Conservation (phyloP, 2,888 invertebrate species). For the Sicus ferrugineus region DNA sequence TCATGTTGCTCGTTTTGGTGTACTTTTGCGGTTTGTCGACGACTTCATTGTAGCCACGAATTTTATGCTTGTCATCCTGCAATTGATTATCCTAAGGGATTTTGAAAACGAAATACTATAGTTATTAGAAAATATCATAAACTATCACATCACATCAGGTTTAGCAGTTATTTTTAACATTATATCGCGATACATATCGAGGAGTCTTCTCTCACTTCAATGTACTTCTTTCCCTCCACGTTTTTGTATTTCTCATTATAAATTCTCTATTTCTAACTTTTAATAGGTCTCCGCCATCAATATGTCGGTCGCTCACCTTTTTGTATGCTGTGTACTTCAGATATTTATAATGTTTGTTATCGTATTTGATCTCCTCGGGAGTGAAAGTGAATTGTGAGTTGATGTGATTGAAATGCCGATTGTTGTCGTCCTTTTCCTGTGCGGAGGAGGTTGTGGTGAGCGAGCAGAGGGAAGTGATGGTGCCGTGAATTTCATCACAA, state of each 20-base stretch:
- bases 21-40: slow-evolving; percentile 64
- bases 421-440: slow-evolving; percentile 64
- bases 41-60: slow-evolving; percentile 75
- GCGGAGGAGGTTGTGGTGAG: not conserved
- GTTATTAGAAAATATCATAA: too few relatives aligned
- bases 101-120: not conserved
- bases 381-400: slow-evolving; percentile 72
- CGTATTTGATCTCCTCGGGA: slow-evolving; percentile 79
- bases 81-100: slow-evolving; percentile 65
- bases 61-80: slow-evolving; percentile 68
- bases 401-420: slow-evolving; percentile 65
- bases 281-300: too few relatives aligned
- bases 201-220: not conserved
- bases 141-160: too few relatives aligned
- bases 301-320: too few relatives aligned
- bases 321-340: slow-evolving; percentile 78
- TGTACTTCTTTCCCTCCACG: not conserved
- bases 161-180: too few relatives aligned
- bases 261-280: too few relatives aligned
- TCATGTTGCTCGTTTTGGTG: slow-evolving; percentile 56
- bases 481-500: too few relatives aligned
- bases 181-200: not conserved
- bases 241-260: not conserved
- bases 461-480: not conserved
- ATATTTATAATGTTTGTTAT: slow-evolving; percentile 81